Evolutionary conservation across 2,888 invertebrate genomes (phyloP).

Genomic region (Eilema depressum): DNA sequence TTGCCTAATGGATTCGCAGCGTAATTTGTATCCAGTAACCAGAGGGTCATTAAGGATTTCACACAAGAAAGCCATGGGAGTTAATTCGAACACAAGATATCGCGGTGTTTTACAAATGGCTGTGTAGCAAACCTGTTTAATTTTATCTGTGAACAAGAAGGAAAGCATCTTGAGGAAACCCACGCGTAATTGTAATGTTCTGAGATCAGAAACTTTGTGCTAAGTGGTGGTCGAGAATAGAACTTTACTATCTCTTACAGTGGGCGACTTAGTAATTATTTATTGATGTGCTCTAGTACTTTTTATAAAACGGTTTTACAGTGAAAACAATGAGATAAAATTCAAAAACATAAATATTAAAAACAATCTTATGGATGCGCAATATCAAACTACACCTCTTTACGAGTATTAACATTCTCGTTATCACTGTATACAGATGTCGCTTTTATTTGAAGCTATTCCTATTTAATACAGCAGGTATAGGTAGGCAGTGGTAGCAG

Average conservation of each 20-base stretch:
- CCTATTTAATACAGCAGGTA: too few relatives aligned
- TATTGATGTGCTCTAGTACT: not conserved
- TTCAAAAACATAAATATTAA: too few relatives aligned
- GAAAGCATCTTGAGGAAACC: constrained; percentile 32
- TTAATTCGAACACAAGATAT: constrained; percentile 19
- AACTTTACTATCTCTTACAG: constrained; percentile 3
- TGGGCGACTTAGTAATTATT: constrained; percentile 5
- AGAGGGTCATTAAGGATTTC: constrained; percentile 44
- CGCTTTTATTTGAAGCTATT: too few relatives aligned
- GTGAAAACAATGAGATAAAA: too few relatives aligned
- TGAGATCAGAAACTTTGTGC: constrained; percentile 9
- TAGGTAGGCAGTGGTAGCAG: too few relatives aligned
- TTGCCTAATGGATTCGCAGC: constrained; percentile 21
- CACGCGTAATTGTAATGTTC: constrained; percentile 35
- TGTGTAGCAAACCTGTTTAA: constrained; percentile 20
- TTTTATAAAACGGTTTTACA: too few relatives aligned
- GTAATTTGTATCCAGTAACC: constrained; percentile 39
- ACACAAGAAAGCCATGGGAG: constrained; percentile 31
- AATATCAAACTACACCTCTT: too few relatives aligned
- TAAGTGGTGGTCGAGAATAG: constrained; percentile 13
- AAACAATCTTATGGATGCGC: too few relatives aligned
- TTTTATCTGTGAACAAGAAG: constrained; percentile 20
- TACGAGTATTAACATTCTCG: too few relatives aligned
- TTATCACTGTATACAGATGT: too few relatives aligned
- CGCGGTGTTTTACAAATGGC: constrained; percentile 25